These are phyloP conservation scores for Torymus tubicola DNA, from an alignment of 2,888 invertebrate genomes.

Conservation along the genomic window DNA sequence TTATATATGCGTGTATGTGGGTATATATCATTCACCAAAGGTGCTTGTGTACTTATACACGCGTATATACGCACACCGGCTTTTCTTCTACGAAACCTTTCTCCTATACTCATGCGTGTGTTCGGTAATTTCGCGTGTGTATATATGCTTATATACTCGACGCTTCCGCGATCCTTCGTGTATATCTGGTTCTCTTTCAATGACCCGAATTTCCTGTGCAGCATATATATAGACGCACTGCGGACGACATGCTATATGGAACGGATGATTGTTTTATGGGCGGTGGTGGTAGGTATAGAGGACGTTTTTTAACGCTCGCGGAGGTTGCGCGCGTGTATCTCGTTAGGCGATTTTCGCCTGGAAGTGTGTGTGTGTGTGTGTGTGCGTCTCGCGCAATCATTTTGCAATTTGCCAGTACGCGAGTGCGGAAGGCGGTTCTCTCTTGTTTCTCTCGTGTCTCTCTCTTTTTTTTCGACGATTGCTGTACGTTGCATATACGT, in stretches of 20 bases:
- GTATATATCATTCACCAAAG: too few relatives aligned
- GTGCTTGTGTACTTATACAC: background rate
- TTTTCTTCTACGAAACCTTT: conserved; percentile 11
- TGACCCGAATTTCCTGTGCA: conserved; percentile 53
- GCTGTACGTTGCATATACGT: too few relatives aligned
- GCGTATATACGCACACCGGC: background rate
- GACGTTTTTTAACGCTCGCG: too few relatives aligned
- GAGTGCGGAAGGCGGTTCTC: too few relatives aligned
- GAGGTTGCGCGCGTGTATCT: background rate
- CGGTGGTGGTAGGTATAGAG: background rate
- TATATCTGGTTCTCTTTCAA: conserved; percentile 14
- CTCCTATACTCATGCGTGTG: background rate
- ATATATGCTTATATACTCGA: background rate
- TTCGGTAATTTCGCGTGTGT: too few relatives aligned
- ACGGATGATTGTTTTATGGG: conserved; percentile 29
- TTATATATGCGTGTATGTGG: background rate
- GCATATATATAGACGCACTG: too few relatives aligned
- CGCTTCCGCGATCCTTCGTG: conserved; percentile 29
- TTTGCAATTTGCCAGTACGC: too few relatives aligned
- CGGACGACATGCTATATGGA: background rate
- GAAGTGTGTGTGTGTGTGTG: too few relatives aligned
- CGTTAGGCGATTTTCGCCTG: conserved; percentile 18
- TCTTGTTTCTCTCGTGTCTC: too few relatives aligned
- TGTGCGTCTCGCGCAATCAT: too few relatives aligned
- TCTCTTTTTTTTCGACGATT: too few relatives aligned